A percentile compares a stretch with the other conserved stretches of the same genome.
Evolutionary conservation across 1,140 invertebrate species (phyloP).

Genomic region (Chymomyza costata): DNA sequence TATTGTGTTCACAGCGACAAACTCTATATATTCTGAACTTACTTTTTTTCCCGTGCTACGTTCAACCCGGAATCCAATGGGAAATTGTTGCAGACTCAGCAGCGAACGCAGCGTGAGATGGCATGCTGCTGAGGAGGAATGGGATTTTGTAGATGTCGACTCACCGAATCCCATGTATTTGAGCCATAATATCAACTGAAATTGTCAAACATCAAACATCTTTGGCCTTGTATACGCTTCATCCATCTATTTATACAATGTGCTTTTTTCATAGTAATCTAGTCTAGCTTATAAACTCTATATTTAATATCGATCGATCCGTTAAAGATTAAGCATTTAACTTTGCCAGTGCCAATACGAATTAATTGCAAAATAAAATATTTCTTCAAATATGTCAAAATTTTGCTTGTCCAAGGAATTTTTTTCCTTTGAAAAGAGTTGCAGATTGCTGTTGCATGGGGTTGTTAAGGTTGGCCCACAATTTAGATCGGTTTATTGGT

Average conservation of each 20-base stretch:
- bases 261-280: no score
- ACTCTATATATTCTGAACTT: slow-evolving; percentile 69
- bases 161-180: slow-evolving; percentile 48
- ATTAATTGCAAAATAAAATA: no score
- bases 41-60: slow-evolving; percentile 47
- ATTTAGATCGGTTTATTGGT: no score
- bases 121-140: slow-evolving; percentile 52
- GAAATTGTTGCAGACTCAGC: slow-evolving; percentile 19
- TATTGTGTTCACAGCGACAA: slow-evolving; percentile 71
- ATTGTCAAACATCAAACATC: background rate
- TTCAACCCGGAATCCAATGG: slow-evolving; percentile 16
- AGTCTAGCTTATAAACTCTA: no score
- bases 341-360: no score
- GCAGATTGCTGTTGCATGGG: no score
- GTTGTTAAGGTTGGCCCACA: no score
- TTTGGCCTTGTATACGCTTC: background rate
- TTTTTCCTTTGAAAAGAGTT: no score
- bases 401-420: no score
- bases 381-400: no score
- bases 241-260: no score
- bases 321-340: slow-evolving; percentile 37
- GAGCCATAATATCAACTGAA: slow-evolving; percentile 43
- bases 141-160: slow-evolving; percentile 68
- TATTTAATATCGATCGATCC: background rate
- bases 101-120: slow-evolving; percentile 63